A percentile compares a stretch with the other conserved stretches of the same genome.
These are phyloP conservation scores for Philaenus spumarius DNA, from an alignment of 1,140 invertebrate genomes.

Conservation along the genomic window DNA sequence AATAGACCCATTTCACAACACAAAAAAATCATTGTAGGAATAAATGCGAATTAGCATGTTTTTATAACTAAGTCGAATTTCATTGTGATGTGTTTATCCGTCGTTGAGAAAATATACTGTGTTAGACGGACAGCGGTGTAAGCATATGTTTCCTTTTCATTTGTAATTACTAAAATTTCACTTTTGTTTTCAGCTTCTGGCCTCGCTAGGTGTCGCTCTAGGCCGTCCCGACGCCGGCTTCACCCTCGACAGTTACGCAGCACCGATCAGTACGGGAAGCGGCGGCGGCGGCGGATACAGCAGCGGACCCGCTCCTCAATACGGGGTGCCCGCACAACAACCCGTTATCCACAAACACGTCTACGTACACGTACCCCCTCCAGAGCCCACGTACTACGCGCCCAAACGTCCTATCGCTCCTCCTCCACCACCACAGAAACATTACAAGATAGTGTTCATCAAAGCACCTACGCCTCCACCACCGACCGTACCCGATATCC, in stretches of 20 bases:
- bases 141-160: too few species aligned
- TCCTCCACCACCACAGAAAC: slow-evolving; percentile 67
- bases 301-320: slow-evolving; percentile 53
- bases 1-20: too few species aligned
- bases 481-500: slow-evolving; percentile 65
- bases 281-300: slow-evolving; percentile 40
- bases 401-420: slow-evolving; percentile 38
- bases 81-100: too few species aligned
- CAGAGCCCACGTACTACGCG: slow-evolving; percentile 64
- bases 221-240: slow-evolving; percentile 29
- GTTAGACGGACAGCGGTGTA: too few species aligned
- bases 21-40: too few species aligned
- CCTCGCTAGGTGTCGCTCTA: slow-evolving; percentile 25
- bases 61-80: too few species aligned
- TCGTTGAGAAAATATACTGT: too few species aligned
- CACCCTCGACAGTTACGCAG: slow-evolving; percentile 32
- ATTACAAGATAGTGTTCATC: slow-evolving; percentile 86
- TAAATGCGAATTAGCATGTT: too few species aligned
- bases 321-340: slow-evolving; percentile 61
- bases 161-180: too few species aligned
- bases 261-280: slow-evolving; percentile 27
- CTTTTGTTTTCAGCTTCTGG: slow-evolving; percentile 28
- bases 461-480: slow-evolving; percentile 75
- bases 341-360: slow-evolving; percentile 79
- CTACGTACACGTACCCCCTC: slow-evolving; percentile 78